Percentiles rank a stretch among this genome's conserved stretches.
Evolutionary conservation across 2,797 vertebrate genomes (phyloP).

Genomic region (Arnoldichthys spilopterus): DNA sequence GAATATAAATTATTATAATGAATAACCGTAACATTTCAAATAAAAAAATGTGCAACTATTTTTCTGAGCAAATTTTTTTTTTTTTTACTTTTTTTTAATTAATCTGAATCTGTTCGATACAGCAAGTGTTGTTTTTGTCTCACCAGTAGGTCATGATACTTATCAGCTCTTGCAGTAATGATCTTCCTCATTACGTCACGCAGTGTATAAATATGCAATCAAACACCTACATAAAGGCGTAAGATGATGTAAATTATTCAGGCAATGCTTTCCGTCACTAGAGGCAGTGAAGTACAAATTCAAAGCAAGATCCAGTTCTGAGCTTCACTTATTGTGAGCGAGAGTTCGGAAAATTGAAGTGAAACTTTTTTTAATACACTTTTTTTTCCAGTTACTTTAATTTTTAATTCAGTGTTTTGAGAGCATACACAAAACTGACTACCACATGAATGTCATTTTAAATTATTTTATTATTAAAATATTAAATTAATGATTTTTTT

Average conservation of each 20-base stretch:
- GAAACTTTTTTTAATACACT: too few species aligned
- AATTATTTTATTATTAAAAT: too few species aligned
- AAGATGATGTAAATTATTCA: neutral
- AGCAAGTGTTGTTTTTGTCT: neutral
- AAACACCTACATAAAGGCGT: neutral
- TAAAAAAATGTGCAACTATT: too few species aligned
- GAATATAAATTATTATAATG: too few species aligned
- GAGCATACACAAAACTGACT: neutral
- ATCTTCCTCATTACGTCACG: slow-evolving; percentile 2
- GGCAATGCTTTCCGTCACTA: neutral
- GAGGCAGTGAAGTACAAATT: neutral
- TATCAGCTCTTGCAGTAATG: slow-evolving; percentile 1
- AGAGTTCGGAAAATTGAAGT: too few species aligned
- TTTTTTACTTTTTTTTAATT: too few species aligned
- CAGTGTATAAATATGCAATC: slow-evolving; percentile 14
- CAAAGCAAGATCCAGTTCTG: neutral
- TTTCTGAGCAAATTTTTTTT: too few species aligned
- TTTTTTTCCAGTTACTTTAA: too few species aligned
- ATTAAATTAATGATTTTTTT: too few species aligned
- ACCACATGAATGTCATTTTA: too few species aligned
- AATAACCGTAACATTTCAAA: too few species aligned
- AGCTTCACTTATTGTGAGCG: too few species aligned
- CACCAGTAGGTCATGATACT: neutral
- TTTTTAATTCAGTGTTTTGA: neutral
- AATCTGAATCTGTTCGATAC: neutral